Conservation (phyloP, 2,888 invertebrate genomes). For the Steromphala cineraria region DNA sequence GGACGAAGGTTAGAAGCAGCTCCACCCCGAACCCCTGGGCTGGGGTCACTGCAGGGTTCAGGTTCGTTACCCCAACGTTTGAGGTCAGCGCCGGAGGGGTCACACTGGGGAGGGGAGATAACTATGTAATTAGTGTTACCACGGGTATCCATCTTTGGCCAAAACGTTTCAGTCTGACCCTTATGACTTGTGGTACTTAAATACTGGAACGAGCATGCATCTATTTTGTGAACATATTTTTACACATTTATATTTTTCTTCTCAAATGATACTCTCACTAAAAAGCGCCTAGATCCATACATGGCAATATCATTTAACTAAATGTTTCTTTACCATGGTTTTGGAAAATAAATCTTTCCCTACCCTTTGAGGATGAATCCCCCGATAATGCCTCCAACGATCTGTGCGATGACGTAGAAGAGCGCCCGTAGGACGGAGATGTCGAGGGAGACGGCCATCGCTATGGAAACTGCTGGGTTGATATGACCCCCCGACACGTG, state of each 20-base stretch:
- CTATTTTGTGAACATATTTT: background rate
- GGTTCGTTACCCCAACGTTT: slow-evolving; percentile 55
- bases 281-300: too few species aligned
- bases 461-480: slow-evolving; percentile 75
- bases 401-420: slow-evolving; percentile 91
- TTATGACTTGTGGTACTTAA: too few species aligned
- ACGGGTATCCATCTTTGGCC: too few species aligned
- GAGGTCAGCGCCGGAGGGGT: slow-evolving; percentile 40
- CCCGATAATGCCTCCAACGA: slow-evolving; percentile 93
- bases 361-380: slow-evolving; percentile 89
- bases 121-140: background rate
- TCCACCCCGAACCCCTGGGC: slow-evolving; percentile 90
- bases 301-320: too few species aligned
- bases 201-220: background rate
- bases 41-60: slow-evolving; percentile 73
- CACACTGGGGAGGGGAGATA: slow-evolving; percentile 39
- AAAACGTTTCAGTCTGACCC: too few species aligned
- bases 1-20: slow-evolving; percentile 89
- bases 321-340: too few species aligned
- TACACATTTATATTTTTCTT: too few species aligned
- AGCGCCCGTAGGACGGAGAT: slow-evolving; percentile 85
- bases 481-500: slow-evolving; percentile 76
- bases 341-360: too few species aligned
- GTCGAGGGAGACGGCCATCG: slow-evolving; percentile 86
- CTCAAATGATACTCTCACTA: too few species aligned